Evolutionary conservation across 2,797 vertebrate genomes (phyloP).

Genomic region (Australoheros facetus): DNA sequence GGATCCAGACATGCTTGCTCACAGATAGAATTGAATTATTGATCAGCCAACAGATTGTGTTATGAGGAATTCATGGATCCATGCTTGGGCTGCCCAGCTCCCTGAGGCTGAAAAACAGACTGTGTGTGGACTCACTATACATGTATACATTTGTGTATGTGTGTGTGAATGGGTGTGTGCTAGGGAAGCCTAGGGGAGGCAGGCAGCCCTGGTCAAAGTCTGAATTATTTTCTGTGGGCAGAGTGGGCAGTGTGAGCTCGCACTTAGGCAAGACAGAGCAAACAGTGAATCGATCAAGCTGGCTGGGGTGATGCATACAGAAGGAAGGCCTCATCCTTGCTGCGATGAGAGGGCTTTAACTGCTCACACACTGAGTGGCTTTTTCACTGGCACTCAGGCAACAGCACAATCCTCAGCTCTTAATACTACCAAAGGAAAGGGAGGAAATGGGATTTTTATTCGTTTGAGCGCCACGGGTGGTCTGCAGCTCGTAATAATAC

Average conservation of each 20-base stretch:
- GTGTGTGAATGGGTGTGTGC: background rate
- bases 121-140: constrained; percentile 49
- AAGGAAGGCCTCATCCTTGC: constrained; percentile 62
- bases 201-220: constrained; percentile 53
- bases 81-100: constrained; percentile 46
- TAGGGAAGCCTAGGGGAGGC: constrained; percentile 8
- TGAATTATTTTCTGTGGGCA: constrained; percentile 61
- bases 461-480: constrained; percentile 50
- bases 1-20: constrained; percentile 75
- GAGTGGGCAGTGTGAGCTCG: constrained; percentile 56
- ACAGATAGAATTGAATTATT: constrained; percentile 85
- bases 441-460: constrained; percentile 75
- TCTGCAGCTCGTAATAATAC: constrained; percentile 48
- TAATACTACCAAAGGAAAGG: constrained; percentile 58
- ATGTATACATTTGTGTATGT: constrained; percentile 35
- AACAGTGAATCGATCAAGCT: constrained; percentile 79
- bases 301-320: constrained; percentile 71
- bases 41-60: constrained; percentile 83
- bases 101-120: constrained; percentile 53
- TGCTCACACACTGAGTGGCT: constrained; percentile 69
- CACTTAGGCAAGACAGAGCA: constrained; percentile 71
- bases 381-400: constrained; percentile 67
- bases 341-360: constrained; percentile 66
- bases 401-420: constrained; percentile 53
- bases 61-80: constrained; percentile 83